Percentiles rank a stretch among this genome's conserved stretches.
phyloP scores from a whole-genome alignment of 2,113 vertebrate species.

The Serinus canaria region DNA sequence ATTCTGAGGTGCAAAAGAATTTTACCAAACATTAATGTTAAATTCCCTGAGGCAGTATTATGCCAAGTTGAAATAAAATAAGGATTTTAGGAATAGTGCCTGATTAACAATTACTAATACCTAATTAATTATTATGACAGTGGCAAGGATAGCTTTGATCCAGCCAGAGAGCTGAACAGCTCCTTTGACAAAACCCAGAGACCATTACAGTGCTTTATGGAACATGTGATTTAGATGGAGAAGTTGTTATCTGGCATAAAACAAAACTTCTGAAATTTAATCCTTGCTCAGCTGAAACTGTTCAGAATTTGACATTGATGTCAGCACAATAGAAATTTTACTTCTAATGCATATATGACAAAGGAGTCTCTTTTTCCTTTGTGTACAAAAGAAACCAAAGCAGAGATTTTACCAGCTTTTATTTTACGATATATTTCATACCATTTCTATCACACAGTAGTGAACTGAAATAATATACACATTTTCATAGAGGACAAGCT shows the following conservation, averaged over 20 bases:
- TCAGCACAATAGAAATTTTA: neutral
- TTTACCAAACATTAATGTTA: neutral
- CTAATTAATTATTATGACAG: conserved; percentile 12
- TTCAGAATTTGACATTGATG: neutral
- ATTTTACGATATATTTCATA: neutral
- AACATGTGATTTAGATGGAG: conserved; percentile 1
- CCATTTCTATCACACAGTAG: neutral
- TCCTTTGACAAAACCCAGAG: conserved; percentile 31
- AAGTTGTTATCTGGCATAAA: neutral
- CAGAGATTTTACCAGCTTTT: neutral
- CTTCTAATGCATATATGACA: neutral
- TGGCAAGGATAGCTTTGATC: neutral
- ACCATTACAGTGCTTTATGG: neutral
- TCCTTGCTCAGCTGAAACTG: neutral
- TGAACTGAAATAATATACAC: neutral
- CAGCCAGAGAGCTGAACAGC: neutral
- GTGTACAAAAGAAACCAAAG: neutral
- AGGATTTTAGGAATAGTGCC: neutral
- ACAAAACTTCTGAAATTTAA: conserved; percentile 28
- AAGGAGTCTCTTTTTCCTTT: neutral
- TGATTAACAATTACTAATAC: conserved; percentile 4
- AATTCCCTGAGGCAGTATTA: neutral
- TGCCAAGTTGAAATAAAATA: neutral
- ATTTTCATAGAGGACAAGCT: neutral
- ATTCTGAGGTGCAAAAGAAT: neutral